Base-by-base conservation (phyloP, 2,797 vertebrate species). In the Pseudomugil tenellus region DNA sequence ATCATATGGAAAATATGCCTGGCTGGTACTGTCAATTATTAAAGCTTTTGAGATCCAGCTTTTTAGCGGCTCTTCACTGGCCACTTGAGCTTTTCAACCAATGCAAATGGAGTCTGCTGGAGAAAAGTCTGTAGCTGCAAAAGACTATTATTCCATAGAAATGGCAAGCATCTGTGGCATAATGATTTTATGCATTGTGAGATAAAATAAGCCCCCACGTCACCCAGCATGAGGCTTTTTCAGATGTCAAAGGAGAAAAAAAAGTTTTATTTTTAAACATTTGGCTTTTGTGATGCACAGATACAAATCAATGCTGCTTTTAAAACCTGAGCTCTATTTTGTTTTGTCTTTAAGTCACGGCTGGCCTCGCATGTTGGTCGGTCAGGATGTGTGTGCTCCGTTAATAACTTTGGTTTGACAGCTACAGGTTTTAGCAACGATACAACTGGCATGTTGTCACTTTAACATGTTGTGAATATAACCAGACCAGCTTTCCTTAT, bases 1-100 rank as follows among this genome's bases (percentile, higher is more conserved):
- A 62, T 58, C 62, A 14, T 46, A 26, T 59, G 59, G 21, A 32
- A 59, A 41, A 52, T 25, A 6, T n/a, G 19, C 11, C 3, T 16
- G 52, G 6, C 17, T 14, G 16, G 58, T 54, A 19, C 31, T 23
- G n/a, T 65, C 32, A 0, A 54, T 32, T 49, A 63, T 63, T 1
- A 23, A 48, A 19, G 43, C 32, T 63, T 28, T 29, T 14, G 28
- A 25, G 21, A 48, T 69, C 23, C 37, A 70, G n/a, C 70, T 41
- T 57, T 81, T 70, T 43, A 58, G 48, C 62, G 23, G 28, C 28
- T 65, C 54, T 59, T 2, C 25, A 63, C 6, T 8, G 4, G 7
- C 37, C 60, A 59, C 73, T 70, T 39, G 21, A 62, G 58, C 4
- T 39, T 37, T 59, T 6, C 35, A 8, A 0, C 21, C 31, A 43